These are phyloP conservation scores for Thamnaconus septentrionalis DNA, from an alignment of 2,113 vertebrate genomes.

Conservation along the genomic window DNA sequence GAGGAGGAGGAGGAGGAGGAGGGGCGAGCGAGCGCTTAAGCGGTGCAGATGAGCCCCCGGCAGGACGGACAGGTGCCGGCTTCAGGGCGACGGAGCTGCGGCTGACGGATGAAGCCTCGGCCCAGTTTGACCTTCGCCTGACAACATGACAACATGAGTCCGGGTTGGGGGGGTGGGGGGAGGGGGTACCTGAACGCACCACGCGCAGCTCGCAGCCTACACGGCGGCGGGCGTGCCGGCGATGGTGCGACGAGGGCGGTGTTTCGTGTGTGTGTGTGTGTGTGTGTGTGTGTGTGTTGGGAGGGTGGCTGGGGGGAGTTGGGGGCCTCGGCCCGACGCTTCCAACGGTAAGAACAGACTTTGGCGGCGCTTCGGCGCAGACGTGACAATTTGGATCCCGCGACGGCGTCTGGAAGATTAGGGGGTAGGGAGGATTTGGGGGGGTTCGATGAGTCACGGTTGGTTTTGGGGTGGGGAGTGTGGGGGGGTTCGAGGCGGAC, in stretches of 20 bases:
- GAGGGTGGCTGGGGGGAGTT: background rate
- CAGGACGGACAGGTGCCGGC: conserved; percentile 34
- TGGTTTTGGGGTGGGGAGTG: conserved; percentile 16
- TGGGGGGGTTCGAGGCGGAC: conserved; percentile 19
- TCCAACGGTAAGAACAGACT: conserved; percentile 52
- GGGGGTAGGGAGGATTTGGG: conserved; percentile 55
- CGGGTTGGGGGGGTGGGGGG: background rate
- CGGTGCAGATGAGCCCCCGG: conserved; percentile 58
- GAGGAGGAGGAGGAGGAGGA: conserved; percentile 17
- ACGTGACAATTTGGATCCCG: conserved; percentile 10
- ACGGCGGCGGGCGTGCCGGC: background rate
- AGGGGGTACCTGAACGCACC: conserved; percentile 15
- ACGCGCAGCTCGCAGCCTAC: background rate
- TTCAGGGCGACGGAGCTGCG: conserved; percentile 3
- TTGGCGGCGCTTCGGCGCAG: conserved; percentile 41
- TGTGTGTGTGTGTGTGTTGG: background rate
- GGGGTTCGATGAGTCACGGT: conserved; percentile 5
- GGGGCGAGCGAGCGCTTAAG: conserved; percentile 35
- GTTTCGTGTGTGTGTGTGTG: background rate
- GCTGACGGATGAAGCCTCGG: conserved; percentile 9
- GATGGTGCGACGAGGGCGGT: too few relatives aligned
- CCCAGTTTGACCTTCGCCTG: conserved; percentile 49
- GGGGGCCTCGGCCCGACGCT: conserved; percentile 20
- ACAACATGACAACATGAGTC: background rate
- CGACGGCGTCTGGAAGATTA: conserved; percentile 33